Base-by-base conservation (phyloP, 2,888 invertebrate genomes). In the Graphium colonna region DNA sequence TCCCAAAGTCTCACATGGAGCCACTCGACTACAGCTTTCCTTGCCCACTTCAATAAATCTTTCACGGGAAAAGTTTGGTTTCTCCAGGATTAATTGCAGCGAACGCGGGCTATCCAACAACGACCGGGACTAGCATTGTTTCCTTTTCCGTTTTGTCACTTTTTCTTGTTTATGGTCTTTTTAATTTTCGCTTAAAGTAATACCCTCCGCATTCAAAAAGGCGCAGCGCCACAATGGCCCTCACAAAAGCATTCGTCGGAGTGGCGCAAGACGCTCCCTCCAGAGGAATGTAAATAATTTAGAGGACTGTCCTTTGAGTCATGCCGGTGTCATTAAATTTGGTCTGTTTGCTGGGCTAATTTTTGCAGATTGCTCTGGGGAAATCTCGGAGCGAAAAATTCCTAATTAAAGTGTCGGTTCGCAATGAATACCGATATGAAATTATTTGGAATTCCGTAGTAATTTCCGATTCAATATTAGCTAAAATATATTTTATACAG, bases 241-340 rank as follows among this genome's bases (percentile, higher is more conserved):
- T 54, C 33, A 45, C 39, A 41, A 45, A 54, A 50, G 50, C 49
- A 57, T 61, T 69, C 66, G 70, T 74, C 68, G 69, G 67, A 67
- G 69, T 67, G 66, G 65, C 64, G 65, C 67, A 71, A 74, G 73
- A 75, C 63, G 66, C 60, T 62, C 60, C 65, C 74, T 69, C 72
- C 58, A 61, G 77, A 75, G 76, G 69, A 75, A 77, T 76, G 78
- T 81, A 79, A 79, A 82, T 79, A 81, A 81, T 82, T 79, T 71
- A 71, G 65, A 65, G 61, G 62, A 65, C 65, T 61, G 73, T 71
- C 74, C 76, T 77, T 77, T 74, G 75, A 75, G 74, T 65, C 73
- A 71, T 71, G 69, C 71, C 64, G 64, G 66, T 58, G 67, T 69
- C 74, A 77, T 82, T 78, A 82, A 78, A 80, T 77, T 79, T 71